Evolutionary conservation across 2,113 vertebrate genomes (phyloP).

Genomic region (Sinosuthora webbiana): DNA sequence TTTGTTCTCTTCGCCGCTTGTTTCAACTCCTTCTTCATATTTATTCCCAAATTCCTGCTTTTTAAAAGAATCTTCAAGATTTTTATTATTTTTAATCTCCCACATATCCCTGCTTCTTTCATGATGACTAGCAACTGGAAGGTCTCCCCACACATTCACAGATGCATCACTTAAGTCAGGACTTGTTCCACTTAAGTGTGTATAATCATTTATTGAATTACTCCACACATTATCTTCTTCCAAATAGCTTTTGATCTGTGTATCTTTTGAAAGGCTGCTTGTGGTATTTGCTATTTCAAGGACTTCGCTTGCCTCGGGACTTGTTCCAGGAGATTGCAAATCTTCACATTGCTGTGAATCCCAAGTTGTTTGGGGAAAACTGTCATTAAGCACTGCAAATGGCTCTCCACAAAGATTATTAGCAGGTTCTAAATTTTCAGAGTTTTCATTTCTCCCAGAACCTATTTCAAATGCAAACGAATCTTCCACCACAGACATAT

Average conservation of each 20-base stretch:
- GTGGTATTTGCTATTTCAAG: conserved; percentile 27
- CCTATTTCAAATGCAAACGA: conserved; percentile 13
- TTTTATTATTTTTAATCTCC: neutral
- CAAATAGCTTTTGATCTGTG: conserved; percentile 33
- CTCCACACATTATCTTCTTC: conserved; percentile 74
- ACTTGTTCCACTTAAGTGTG: conserved; percentile 77
- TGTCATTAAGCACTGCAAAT: neutral
- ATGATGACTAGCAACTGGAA: neutral
- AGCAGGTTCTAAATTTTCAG: neutral
- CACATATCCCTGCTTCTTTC: neutral
- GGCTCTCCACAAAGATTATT: neutral
- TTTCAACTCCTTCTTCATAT: conserved; percentile 30
- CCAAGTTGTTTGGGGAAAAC: conserved; percentile 72
- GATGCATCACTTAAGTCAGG: conserved; percentile 75
- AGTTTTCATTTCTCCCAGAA: conserved; percentile 29
- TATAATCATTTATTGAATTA: conserved; percentile 78
- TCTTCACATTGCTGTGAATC: conserved; percentile 72
- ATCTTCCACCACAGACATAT: neutral
- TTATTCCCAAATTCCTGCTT: neutral
- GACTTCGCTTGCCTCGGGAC: conserved; percentile 62
- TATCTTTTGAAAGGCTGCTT: conserved; percentile 7
- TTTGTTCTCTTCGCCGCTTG: conserved; percentile 18
- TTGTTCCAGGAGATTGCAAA: conserved; percentile 66
- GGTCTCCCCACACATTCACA: conserved; percentile 55
- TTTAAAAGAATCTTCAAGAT: conserved; percentile 4